These are phyloP conservation scores for Thera obeliscata DNA, from an alignment of 2,888 invertebrate species.

Conservation along the genomic window DNA sequence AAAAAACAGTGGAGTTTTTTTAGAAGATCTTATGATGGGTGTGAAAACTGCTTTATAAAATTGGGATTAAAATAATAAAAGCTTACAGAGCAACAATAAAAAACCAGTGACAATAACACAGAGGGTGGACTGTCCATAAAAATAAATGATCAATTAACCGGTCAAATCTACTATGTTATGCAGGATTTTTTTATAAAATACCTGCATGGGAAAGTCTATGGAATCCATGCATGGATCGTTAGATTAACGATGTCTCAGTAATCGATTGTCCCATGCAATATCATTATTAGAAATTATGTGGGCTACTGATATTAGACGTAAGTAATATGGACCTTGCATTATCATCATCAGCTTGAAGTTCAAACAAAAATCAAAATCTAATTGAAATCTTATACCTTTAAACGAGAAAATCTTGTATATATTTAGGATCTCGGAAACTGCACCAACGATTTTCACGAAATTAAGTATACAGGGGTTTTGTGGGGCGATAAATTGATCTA, in stretches of 20 bases:
- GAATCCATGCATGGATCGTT: conserved; percentile 64
- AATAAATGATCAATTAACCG: conserved; percentile 19
- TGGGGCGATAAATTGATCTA: too few species aligned
- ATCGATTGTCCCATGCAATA: conserved; percentile 77
- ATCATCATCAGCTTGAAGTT: too few species aligned
- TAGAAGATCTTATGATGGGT: too few species aligned
- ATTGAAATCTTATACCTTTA: too few species aligned
- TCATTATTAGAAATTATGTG: conserved; percentile 61
- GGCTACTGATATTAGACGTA: conserved; percentile 26
- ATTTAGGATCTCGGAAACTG: too few species aligned
- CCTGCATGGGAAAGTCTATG: conserved; percentile 42
- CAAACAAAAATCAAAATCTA: too few species aligned
- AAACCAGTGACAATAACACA: neutral
- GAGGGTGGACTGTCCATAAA: conserved; percentile 6
- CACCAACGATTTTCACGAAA: too few species aligned
- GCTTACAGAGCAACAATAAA: neutral
- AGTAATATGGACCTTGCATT: neutral
- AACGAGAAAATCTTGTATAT: too few species aligned
- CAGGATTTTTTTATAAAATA: conserved; percentile 19
- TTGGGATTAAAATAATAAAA: neutral
- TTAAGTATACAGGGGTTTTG: too few species aligned
- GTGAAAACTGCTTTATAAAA: neutral
- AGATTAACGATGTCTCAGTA: conserved; percentile 76
- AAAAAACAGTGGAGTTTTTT: too few species aligned
- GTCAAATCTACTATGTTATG: conserved; percentile 11